phyloP scores from a whole-genome alignment of 2,888 invertebrate genomes.

The Chrysomela aeneicollis region DNA sequence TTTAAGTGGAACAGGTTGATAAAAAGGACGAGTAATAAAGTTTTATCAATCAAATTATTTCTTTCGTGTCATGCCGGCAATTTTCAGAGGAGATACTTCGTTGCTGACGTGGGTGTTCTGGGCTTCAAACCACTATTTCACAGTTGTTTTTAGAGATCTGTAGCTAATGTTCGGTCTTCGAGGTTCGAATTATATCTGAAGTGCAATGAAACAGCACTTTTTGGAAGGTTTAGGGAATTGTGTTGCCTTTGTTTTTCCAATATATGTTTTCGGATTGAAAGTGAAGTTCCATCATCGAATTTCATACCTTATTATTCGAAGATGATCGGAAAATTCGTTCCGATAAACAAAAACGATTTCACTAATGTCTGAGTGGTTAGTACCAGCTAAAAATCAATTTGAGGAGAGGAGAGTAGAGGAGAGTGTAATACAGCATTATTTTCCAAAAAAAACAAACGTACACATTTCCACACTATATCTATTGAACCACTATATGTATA shows the following conservation, averaged over 20 bases:
- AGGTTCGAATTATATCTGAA: slow-evolving; percentile 29
- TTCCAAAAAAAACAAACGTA: no score
- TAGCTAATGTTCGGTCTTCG: slow-evolving; percentile 48
- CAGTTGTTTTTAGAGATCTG: slow-evolving; percentile 51
- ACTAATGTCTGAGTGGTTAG: no score
- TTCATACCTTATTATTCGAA: background rate
- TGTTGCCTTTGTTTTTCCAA: background rate
- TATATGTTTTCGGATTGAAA: background rate
- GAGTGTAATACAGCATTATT: no score
- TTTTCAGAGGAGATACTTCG: slow-evolving; percentile 41
- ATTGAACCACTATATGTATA: no score
- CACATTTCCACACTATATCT: no score
- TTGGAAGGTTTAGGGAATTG: slow-evolving; percentile 23
- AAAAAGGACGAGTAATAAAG: slow-evolving; percentile 49
- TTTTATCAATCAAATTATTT: slow-evolving; percentile 56
- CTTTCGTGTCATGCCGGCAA: slow-evolving; percentile 52
- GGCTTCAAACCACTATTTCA: slow-evolving; percentile 49
- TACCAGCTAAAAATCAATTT: no score
- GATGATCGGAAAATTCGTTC: background rate
- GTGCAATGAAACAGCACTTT: slow-evolving; percentile 37
- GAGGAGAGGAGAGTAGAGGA: no score
- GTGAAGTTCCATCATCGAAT: background rate
- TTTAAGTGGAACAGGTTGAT: slow-evolving; percentile 42
- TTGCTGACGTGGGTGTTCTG: slow-evolving; percentile 50
- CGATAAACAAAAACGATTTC: no score